Conservation (phyloP, 2,888 invertebrate genomes). For the Andrena haemorrhoa region DNA sequence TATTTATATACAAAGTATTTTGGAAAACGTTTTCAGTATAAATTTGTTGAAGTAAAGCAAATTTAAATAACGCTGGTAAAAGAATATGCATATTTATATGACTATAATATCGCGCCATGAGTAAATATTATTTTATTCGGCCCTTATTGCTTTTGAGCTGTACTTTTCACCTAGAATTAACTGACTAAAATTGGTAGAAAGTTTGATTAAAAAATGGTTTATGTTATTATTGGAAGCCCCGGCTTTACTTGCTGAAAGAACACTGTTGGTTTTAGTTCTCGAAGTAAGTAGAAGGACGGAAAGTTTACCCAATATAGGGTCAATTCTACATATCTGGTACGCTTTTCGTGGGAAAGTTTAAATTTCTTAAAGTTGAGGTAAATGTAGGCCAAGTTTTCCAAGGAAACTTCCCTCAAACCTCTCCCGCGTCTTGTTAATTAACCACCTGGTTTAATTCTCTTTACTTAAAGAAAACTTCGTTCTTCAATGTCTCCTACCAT, state of each 20-base stretch:
- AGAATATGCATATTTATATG: too few relatives aligned
- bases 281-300: constrained; percentile 18
- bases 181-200: not conserved
- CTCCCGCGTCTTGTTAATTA: not conserved
- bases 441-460: not conserved
- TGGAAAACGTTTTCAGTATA: not conserved
- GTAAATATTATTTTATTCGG: too few relatives aligned
- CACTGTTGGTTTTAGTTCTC: constrained; percentile 3
- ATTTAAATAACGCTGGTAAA: too few relatives aligned
- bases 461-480: not conserved
- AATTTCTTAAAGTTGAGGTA: not conserved
- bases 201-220: not conserved
- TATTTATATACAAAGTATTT: not conserved
- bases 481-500: not conserved
- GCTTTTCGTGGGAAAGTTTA: constrained; percentile 9
- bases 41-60: too few relatives aligned
- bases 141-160: too few relatives aligned
- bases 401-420: not conserved
- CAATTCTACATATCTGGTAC: constrained; percentile 16
- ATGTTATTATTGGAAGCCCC: not conserved
- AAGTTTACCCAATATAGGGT: constrained; percentile 8
- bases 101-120: too few relatives aligned
- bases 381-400: constrained; percentile 14
- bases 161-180: not conserved
- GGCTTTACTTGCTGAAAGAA: not conserved